These are phyloP conservation scores for Apamea sordens DNA, from an alignment of 2,888 invertebrate genomes.

Conservation along the genomic window DNA sequence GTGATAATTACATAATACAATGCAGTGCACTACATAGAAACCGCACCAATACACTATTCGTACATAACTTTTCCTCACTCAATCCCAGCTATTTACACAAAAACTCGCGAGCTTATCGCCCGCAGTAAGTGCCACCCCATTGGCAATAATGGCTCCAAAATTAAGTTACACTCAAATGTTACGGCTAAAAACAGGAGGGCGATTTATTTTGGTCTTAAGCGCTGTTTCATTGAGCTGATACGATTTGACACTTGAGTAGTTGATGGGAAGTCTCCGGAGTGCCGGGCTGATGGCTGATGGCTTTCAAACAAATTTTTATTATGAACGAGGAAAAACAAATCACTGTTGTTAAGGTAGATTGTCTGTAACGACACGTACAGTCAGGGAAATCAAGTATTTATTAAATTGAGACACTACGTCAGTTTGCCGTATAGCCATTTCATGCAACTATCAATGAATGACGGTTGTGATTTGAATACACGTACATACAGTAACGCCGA, in stretches of 20 bases:
- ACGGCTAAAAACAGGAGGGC: conserved; percentile 66
- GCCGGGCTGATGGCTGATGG: conserved; percentile 43
- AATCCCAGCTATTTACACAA: conserved; percentile 50
- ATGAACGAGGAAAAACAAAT: conserved; percentile 1
- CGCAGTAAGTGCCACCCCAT: conserved; percentile 81
- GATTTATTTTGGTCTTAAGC: conserved; percentile 64
- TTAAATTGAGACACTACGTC: not conserved
- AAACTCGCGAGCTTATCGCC: conserved; percentile 52
- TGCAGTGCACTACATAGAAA: not conserved
- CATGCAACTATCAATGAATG: not conserved
- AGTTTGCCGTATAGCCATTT: not conserved
- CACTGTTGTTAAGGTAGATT: not conserved
- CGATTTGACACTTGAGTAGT: conserved; percentile 61
- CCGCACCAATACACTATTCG: not conserved
- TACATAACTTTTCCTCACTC: not conserved
- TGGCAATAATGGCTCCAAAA: conserved; percentile 83
- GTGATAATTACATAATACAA: not conserved
- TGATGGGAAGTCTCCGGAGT: conserved; percentile 47
- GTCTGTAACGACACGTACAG: too few relatives aligned
- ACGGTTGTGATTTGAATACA: not conserved
- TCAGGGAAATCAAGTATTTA: not conserved
- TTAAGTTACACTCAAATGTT: conserved; percentile 84
- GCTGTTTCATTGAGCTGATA: conserved; percentile 67
- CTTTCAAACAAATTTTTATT: conserved; percentile 43
- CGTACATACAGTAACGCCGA: too few relatives aligned